Percentiles rank a stretch among this genome's conserved stretches.
Evolutionary conservation across 2,113 vertebrate genomes (phyloP).

Genomic region (Gasterosteus aculeatus): DNA sequence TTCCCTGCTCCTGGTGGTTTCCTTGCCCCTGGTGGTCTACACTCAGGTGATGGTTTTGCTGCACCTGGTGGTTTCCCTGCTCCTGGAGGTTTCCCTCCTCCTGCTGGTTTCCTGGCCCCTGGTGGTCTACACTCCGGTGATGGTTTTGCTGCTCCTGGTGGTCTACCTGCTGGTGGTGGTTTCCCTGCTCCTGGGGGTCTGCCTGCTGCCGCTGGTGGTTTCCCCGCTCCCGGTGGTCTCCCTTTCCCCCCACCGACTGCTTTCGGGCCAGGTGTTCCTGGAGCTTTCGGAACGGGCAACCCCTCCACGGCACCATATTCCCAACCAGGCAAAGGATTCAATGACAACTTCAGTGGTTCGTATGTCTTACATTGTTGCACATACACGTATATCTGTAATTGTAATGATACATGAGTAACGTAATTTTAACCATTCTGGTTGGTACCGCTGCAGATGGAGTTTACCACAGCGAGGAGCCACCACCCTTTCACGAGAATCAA

Average conservation of each 20-base stretch:
- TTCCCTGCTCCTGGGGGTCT: not conserved
- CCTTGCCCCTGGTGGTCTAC: constrained; percentile 27
- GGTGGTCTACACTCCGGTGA: constrained; percentile 1
- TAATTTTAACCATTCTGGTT: not conserved
- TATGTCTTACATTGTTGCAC: not conserved
- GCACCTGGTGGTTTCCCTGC: constrained; percentile 27
- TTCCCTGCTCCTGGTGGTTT: constrained; percentile 16
- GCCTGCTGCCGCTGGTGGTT: constrained; percentile 5
- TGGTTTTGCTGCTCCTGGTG: not conserved
- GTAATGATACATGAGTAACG: not conserved
- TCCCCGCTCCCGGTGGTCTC: constrained; percentile 16
- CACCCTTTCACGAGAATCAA: constrained; percentile 64
- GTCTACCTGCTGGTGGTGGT: not conserved
- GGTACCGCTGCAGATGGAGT: constrained; percentile 30
- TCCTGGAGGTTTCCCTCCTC: constrained; percentile 25
- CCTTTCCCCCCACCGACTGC: constrained; percentile 64
- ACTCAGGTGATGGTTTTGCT: constrained; percentile 1
- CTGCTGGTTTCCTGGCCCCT: not conserved
- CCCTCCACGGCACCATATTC: constrained; percentile 39
- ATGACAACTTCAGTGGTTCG: constrained; percentile 22
- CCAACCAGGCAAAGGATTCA: constrained; percentile 38
- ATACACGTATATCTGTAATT: not conserved
- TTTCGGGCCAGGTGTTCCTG: constrained; percentile 48
- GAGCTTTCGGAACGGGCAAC: constrained; percentile 40
- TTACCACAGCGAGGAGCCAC: constrained; percentile 56